phyloP scores from a whole-genome alignment of 2,797 vertebrate species.

The Xiphophorus birchmanni region DNA sequence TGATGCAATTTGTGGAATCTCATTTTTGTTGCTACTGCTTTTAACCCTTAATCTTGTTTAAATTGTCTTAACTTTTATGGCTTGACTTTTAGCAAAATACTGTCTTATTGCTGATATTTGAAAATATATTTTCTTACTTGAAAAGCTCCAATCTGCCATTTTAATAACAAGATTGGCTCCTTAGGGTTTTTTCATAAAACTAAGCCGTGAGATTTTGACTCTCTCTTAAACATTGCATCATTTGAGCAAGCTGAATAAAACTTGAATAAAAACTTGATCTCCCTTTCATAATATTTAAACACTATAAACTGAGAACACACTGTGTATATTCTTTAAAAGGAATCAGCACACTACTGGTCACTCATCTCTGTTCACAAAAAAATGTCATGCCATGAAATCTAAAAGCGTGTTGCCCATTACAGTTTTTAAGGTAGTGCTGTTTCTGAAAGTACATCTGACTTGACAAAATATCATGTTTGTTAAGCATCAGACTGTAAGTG shows the following conservation, averaged over 20 bases:
- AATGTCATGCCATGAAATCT: not conserved
- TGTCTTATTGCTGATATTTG: not conserved
- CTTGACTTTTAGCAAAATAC: not conserved
- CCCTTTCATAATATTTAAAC: not conserved
- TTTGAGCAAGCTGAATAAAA: not conserved
- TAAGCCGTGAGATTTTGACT: not conserved
- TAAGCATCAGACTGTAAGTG: not conserved
- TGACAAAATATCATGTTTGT: not conserved
- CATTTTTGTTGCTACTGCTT: not conserved
- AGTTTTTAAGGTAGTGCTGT: not conserved
- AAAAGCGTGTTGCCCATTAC: not conserved
- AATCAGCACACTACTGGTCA: not conserved
- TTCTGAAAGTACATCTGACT: not conserved
- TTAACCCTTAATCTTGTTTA: not conserved
- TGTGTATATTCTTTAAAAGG: not conserved
- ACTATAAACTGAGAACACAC: not conserved
- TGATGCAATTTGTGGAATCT: not conserved
- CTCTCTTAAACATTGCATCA: not conserved
- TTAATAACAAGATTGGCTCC: not conserved
- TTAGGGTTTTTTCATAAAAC: not conserved
- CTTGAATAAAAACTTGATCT: not conserved
- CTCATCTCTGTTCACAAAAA: not conserved
- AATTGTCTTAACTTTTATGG: not conserved
- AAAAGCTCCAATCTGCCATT: not conserved
- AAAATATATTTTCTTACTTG: not conserved